Base-by-base conservation (phyloP, 1,140 invertebrate genomes). In the Caenorhabditis remanei region DNA sequence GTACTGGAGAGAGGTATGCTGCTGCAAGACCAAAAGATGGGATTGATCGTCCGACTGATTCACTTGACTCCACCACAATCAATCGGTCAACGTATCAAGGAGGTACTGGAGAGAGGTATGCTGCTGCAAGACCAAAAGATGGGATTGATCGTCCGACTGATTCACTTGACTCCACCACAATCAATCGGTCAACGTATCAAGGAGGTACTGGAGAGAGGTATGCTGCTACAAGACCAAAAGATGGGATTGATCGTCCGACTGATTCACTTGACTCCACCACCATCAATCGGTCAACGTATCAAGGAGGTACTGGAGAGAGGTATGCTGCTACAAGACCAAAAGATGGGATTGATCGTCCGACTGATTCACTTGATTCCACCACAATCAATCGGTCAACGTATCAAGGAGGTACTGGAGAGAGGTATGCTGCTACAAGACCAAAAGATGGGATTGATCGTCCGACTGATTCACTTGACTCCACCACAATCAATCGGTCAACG, bases 21-120 rank as follows among this genome's bases (percentile, higher is more conserved):
- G 71, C 71, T 11, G 21, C 71, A n/a, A 50, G 71, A 24, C 71
- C 71, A 6, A 79, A 79, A 7, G 71, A 79, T 79, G 7, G 4
- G 8, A 79, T 79, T 79, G 71, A 79, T 79, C 71, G 71, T 50
- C 71, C 71, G 24, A 79, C 71, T 50, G 71, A 79, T 53, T 50
- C 46, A 7, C 46, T 79, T 0, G 71, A 79, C 19, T 79, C 71
- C 14, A 48, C 43, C 13, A 79, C 71, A 9, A 79, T 79, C 71
- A 79, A 79, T n/a, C 13, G 71, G 24, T 79, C 71, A 2, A 79
- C 71, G 16, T 79, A 79, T 79, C 71, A 79, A 79, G 71, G 71
- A 19, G 71, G 71, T 32, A 79, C 71, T 21, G 71, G 71, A 21
- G 71, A 79, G 9, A 53, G 71, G 24, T 79, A 50, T 53, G 13